Evolutionary conservation across 2,888 invertebrate genomes (phyloP).

Genomic region (Salpingus planirostris): DNA sequence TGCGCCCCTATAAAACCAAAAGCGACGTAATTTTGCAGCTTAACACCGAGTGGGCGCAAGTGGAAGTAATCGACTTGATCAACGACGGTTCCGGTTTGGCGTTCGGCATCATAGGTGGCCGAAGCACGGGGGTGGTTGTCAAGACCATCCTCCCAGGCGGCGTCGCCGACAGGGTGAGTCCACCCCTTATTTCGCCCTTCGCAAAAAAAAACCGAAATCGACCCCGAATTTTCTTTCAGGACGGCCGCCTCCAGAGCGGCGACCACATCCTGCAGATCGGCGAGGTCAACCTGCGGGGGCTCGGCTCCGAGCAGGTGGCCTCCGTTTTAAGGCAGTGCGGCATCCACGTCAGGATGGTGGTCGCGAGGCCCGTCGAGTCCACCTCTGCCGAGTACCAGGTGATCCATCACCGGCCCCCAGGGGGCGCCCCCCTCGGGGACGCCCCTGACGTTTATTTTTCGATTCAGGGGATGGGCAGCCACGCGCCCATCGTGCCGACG

Average conservation of each 20-base stretch:
- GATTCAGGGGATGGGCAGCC: slow-evolving; percentile 55
- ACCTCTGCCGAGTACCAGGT: slow-evolving; percentile 53
- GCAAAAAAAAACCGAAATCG: no score
- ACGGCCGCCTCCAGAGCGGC: slow-evolving; percentile 90
- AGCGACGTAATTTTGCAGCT: no score
- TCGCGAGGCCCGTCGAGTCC: slow-evolving; percentile 72
- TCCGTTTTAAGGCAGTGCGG: slow-evolving; percentile 84
- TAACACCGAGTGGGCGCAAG: slow-evolving; percentile 93
- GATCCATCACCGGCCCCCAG: slow-evolving; percentile 5
- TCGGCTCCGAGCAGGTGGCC: slow-evolving; percentile 93
- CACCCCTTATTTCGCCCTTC: not conserved
- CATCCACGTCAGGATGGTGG: slow-evolving; percentile 76
- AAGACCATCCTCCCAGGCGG: slow-evolving; percentile 91
- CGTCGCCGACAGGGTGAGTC: slow-evolving; percentile 75
- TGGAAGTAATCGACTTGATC: slow-evolving; percentile 87
- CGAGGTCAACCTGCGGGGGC: slow-evolving; percentile 89
- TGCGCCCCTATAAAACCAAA: no score
- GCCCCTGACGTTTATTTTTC: slow-evolving; percentile 1
- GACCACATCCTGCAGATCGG: slow-evolving; percentile 97
- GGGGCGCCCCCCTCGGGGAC: not conserved
- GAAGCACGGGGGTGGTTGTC: slow-evolving; percentile 88
- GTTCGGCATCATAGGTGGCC: slow-evolving; percentile 87
- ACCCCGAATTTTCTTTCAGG: slow-evolving; percentile 48
- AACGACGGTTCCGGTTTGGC: slow-evolving; percentile 90
- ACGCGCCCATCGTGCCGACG: slow-evolving; percentile 79